Evolutionary conservation across 2,888 invertebrate genomes (phyloP).

Genomic region (Himalopsyche japonica): DNA sequence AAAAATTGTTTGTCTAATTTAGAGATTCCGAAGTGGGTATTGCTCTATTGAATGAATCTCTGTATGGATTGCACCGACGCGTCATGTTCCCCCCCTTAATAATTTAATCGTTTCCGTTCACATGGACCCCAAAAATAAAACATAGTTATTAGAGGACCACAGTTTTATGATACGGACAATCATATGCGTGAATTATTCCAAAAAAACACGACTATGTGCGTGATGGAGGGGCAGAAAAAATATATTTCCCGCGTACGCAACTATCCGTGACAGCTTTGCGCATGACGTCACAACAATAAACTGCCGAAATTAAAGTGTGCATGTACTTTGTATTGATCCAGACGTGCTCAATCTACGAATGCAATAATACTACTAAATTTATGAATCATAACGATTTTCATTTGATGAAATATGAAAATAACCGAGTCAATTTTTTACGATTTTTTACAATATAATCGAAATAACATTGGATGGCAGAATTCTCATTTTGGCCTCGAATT

Average conservation of each 20-base stretch:
- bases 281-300: constrained; percentile 28
- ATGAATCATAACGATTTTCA: too few species aligned
- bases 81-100: background rate
- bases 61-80: background rate
- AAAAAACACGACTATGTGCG: background rate
- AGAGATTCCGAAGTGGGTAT: too few species aligned
- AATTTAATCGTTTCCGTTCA: constrained; percentile 6
- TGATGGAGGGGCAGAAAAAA: background rate
- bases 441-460: too few species aligned
- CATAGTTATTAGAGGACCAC: constrained; percentile 18
- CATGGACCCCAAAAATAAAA: constrained; percentile 12
- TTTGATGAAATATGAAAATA: too few species aligned
- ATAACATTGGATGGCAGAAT: too few species aligned
- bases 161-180: constrained; percentile 18
- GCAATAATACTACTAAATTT: background rate
- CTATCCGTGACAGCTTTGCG: constrained; percentile 23
- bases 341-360: background rate
- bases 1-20: too few species aligned
- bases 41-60: background rate
- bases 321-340: background rate
- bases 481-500: too few species aligned
- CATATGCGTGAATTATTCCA: background rate
- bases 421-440: too few species aligned
- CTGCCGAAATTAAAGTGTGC: background rate
- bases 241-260: background rate